Evolutionary conservation across 2,113 vertebrate species (phyloP).

Genomic region (Prietella phreatophila): DNA sequence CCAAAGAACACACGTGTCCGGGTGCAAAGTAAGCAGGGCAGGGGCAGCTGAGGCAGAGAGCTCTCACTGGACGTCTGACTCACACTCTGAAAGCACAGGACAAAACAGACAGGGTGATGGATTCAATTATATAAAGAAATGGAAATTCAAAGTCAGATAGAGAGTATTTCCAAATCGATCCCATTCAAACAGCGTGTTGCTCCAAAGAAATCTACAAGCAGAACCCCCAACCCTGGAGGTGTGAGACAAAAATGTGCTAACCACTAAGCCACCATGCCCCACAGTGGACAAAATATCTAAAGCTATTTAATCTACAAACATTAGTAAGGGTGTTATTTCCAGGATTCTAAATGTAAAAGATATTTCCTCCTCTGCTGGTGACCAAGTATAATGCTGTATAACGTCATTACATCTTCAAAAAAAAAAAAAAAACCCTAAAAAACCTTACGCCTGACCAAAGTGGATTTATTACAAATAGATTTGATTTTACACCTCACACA

Average conservation of each 20-base stretch:
- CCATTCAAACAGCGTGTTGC: neutral
- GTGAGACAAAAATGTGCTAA: too few relatives aligned
- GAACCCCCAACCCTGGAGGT: too few relatives aligned
- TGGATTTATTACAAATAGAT: neutral
- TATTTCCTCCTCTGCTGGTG: neutral
- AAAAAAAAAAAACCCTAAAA: neutral
- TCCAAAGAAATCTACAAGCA: neutral
- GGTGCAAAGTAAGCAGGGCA: conserved; percentile 88
- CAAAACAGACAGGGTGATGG: neutral
- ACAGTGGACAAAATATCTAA: neutral
- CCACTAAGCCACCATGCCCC: too few relatives aligned
- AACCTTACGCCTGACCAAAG: neutral
- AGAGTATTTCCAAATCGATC: neutral
- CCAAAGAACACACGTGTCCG: conserved; percentile 94
- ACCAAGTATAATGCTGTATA: neutral
- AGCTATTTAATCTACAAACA: neutral
- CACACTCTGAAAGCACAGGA: conserved; percentile 36
- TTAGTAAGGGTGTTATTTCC: neutral
- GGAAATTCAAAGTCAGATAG: neutral
- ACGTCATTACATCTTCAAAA: neutral
- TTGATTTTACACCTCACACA: neutral
- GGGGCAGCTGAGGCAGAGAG: conserved; percentile 85
- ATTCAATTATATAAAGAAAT: neutral
- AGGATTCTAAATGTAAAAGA: neutral
- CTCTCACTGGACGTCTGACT: conserved; percentile 53